Evolutionary conservation across 2,797 vertebrate genomes (phyloP).

Genomic region (Caiman crocodilus): DNA sequence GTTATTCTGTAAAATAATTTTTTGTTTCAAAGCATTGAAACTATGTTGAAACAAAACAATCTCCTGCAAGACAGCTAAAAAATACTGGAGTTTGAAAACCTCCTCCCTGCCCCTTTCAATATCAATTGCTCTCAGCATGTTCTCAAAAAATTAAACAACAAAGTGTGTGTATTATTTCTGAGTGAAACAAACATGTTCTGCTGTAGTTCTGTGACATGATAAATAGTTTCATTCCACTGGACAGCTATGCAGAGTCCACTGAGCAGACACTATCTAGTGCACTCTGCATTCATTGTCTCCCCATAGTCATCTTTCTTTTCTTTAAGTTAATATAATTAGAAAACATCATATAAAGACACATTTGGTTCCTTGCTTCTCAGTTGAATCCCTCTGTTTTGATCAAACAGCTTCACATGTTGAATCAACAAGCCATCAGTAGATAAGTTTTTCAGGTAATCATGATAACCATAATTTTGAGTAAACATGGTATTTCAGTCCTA

Average conservation of each 20-base stretch:
- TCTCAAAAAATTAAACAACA: slow-evolving; percentile 57
- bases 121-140: slow-evolving; percentile 40
- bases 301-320: not conserved
- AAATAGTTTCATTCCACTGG: slow-evolving; percentile 8
- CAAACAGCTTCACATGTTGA: not conserved
- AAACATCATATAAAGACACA: not conserved
- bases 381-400: not conserved
- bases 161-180: slow-evolving; percentile 59
- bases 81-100: slow-evolving; percentile 54
- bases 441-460: not conserved
- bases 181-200: slow-evolving; percentile 49
- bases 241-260: not conserved
- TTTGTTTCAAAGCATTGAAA: slow-evolving; percentile 44
- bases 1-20: slow-evolving; percentile 52
- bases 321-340: not conserved
- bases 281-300: not conserved
- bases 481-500: not conserved
- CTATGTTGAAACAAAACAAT: slow-evolving; percentile 21
- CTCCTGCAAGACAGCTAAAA: slow-evolving; percentile 51
- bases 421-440: not conserved
- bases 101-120: not conserved
- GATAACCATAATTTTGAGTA: rapidly evolving
- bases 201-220: slow-evolving; percentile 44
- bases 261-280: not conserved
- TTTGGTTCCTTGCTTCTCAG: rapidly evolving